Evolutionary conservation across 1,140 invertebrate species (phyloP).

Genomic region (Calosoma granatense): DNA sequence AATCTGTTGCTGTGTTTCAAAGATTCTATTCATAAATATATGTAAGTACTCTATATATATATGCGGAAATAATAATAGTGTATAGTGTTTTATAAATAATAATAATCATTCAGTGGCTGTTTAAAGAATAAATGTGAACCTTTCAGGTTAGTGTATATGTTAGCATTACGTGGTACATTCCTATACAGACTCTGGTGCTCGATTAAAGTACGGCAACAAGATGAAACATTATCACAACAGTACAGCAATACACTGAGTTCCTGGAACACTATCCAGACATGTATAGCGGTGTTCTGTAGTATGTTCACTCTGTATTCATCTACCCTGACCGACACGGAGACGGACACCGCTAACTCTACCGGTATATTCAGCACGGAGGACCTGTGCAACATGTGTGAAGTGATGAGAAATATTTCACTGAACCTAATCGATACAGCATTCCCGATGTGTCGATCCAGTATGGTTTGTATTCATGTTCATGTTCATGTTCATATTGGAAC

Average conservation of each 20-base stretch:
- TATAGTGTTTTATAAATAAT: neutral
- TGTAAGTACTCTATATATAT: constrained; percentile 23
- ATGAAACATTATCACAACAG: constrained; percentile 13
- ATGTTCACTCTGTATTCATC: constrained; percentile 34
- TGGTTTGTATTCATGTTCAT: constrained; percentile 18
- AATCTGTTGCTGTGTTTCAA: constrained; percentile 31
- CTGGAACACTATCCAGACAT: constrained; percentile 29
- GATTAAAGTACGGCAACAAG: constrained; percentile 15
- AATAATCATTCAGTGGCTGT: neutral
- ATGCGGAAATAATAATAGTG: neutral
- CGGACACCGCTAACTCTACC: constrained; percentile 31
- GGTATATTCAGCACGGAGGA: constrained; percentile 55
- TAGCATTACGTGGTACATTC: constrained; percentile 76
- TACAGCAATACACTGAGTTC: constrained; percentile 1
- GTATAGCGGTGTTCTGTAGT: constrained; percentile 31
- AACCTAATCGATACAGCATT: constrained; percentile 85
- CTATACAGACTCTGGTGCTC: constrained; percentile 70
- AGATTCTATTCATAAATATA: constrained; percentile 32
- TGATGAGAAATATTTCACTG: constrained; percentile 70
- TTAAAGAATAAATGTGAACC: neutral
- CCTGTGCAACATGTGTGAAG: constrained; percentile 53
- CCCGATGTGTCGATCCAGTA: constrained; percentile 49
- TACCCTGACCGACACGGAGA: constrained; percentile 30
- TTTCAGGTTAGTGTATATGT: constrained; percentile 67
- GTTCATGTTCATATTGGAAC: too few species aligned